Evolutionary conservation across 2,888 invertebrate species (phyloP), one percentile per base, ranked within the genome.

Genomic region (Amitus sp.): DNA sequence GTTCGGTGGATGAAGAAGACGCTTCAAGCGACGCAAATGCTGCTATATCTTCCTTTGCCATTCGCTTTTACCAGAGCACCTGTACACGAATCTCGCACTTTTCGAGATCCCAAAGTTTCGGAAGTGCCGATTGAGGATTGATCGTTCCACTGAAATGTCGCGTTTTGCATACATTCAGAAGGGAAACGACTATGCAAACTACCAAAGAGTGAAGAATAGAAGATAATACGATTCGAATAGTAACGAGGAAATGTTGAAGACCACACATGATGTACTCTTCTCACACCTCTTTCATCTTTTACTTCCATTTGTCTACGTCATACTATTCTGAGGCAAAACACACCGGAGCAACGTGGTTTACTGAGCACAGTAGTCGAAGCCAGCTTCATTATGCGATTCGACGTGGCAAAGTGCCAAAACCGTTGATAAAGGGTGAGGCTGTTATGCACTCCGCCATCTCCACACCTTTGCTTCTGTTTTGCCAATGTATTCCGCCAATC

Each of bases 311-410:
- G 58, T 58, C 61, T 63, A 49, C 58, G 55, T 62, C 64, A 69
- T 56, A 68, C 70, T 59, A 71, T 77, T 76, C 74, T 69, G 68
- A 72, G 69, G 76, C 73, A 76, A 75, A 77, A 76, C 75, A 76
- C 71, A 67, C 67, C 69, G 51, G 66, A 65, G 71, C 73, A 67
- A 67, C 69, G 58, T 56, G 58, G 66, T 62, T 59, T 66, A 64
- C 56, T 56, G 62, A 62, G 62, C 40, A 62, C 59, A 59, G 60
- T 72, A 75, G 74, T 73, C 72, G 70, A 75, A 77, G 74, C 72
- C 74, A 73, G 77, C 79, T 79, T 79, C 75, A 79, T 79, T 79
- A 78, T 80, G 74, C 79, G 77, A 72, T 71, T 72, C 74, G 70
- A 73, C 72, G 73, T 77, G 79, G 79, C 74, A 73, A 73, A 73